phyloP scores from a whole-genome alignment of 2,888 invertebrate genomes.

The Ariolimax columbianus region DNA sequence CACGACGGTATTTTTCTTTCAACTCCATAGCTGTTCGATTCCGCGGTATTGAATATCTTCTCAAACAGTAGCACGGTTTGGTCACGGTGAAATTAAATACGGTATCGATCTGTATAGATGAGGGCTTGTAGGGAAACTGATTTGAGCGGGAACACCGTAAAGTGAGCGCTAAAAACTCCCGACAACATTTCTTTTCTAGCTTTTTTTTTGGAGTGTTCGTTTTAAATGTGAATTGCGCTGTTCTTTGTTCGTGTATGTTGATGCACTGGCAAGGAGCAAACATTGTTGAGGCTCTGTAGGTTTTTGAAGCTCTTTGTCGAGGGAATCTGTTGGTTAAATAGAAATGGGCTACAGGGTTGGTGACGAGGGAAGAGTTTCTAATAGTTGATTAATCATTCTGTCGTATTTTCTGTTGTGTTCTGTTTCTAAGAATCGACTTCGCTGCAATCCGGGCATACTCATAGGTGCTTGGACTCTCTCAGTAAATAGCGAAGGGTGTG shows the following conservation, averaged over 20 bases:
- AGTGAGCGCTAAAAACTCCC: not conserved
- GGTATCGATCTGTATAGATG: conserved; percentile 21
- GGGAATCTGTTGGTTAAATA: not conserved
- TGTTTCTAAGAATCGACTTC: too few relatives aligned
- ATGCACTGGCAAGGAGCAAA: not conserved
- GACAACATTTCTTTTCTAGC: too few relatives aligned
- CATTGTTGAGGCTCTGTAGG: not conserved
- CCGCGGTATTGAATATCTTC: conserved; percentile 19
- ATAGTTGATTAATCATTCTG: too few relatives aligned
- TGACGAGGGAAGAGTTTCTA: too few relatives aligned
- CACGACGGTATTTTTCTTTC: conserved; percentile 27
- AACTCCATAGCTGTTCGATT: conserved; percentile 6
- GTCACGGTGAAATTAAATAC: conserved; percentile 14
- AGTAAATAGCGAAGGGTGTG: too few relatives aligned
- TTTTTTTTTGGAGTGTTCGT: too few relatives aligned
- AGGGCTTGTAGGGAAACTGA: conserved; percentile 18
- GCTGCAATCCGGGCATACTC: too few relatives aligned
- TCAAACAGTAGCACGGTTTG: not conserved
- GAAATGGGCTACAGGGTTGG: too few relatives aligned
- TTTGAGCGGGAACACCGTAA: not conserved
- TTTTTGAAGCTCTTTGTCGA: not conserved
- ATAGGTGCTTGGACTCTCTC: too few relatives aligned
- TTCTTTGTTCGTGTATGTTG: conserved; percentile 9
- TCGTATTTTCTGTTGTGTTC: too few relatives aligned
- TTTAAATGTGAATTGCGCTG: not conserved